These are phyloP conservation scores for Metalampra italica DNA, from an alignment of 2,888 invertebrate species.

Conservation along the genomic window DNA sequence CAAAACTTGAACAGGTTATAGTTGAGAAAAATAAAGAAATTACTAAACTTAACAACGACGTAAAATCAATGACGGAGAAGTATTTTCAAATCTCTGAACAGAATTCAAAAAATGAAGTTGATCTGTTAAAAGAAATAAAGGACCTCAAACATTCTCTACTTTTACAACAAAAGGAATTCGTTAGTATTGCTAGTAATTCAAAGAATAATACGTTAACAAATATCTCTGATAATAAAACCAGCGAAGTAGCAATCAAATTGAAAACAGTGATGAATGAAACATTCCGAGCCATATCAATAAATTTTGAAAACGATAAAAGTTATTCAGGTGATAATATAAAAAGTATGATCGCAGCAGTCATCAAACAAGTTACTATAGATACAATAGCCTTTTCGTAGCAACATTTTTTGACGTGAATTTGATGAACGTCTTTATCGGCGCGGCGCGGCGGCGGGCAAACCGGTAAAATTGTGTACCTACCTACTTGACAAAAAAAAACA, in stretches of 20 bases:
- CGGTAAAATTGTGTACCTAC: too few species aligned
- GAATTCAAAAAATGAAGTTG: conserved; percentile 17
- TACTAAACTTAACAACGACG: conserved; percentile 31
- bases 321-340: conserved; percentile 55
- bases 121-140: conserved; percentile 26
- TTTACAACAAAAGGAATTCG: conserved; percentile 25
- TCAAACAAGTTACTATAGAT: conserved; percentile 57
- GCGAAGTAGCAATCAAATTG: conserved; percentile 31
- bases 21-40: conserved; percentile 36
- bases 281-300: conserved; percentile 49
- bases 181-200: conserved; percentile 17
- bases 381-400: conserved; percentile 21
- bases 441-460: too few species aligned
- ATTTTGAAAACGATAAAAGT: conserved; percentile 41
- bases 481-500: too few species aligned
- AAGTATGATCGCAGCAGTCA: conserved; percentile 45
- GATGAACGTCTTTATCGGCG: too few species aligned
- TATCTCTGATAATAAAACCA: conserved; percentile 7
- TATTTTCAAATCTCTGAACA: conserved; percentile 5
- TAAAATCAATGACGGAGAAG: conserved; percentile 26
- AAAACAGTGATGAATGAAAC: conserved; percentile 66
- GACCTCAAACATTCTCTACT: conserved; percentile 27
- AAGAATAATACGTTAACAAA: conserved; percentile 14
- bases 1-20: conserved; percentile 27
- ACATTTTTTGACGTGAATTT: too few species aligned